Evolutionary conservation across 1,140 invertebrate genomes (phyloP).

Genomic region (Psix sp.): DNA sequence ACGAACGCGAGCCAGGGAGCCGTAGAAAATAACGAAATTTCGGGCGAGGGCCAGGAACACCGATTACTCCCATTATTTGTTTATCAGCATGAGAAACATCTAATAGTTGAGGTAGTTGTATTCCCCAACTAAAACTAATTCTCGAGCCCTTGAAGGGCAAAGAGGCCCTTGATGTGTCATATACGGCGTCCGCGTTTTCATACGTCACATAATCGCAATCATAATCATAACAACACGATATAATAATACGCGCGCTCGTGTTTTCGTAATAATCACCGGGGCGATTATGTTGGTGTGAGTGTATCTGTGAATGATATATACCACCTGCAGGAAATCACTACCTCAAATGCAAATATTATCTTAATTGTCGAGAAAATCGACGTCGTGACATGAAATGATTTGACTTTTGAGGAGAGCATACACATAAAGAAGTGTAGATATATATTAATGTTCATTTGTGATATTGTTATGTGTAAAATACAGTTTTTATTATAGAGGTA

Average conservation of each 20-base stretch:
- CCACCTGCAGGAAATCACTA: constrained; percentile 78
- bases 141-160: constrained; percentile 51
- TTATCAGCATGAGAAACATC: constrained; percentile 78
- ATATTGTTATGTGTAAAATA: background rate
- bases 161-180: constrained; percentile 72
- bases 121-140: constrained; percentile 58
- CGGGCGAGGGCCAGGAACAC: constrained; percentile 65
- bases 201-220: constrained; percentile 42
- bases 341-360: constrained; percentile 76
- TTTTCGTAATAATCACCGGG: constrained; percentile 62
- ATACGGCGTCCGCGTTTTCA: constrained; percentile 64
- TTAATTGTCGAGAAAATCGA: constrained; percentile 71
- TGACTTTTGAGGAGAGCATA: constrained; percentile 19
- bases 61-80: constrained; percentile 76
- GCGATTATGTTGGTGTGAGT: constrained; percentile 12
- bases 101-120: constrained; percentile 64
- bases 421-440: constrained; percentile 3
- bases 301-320: constrained; percentile 26
- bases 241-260: constrained; percentile 47
- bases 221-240: constrained; percentile 42
- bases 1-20: constrained; percentile 62
- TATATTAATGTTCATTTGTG: background rate
- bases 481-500: too few relatives aligned
- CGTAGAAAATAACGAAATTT: constrained; percentile 77
- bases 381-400: constrained; percentile 31